Evolutionary conservation across 2,888 invertebrate species (phyloP), one percentile per base, ranked within the genome.

Genomic region (Ptilodon capucinus): DNA sequence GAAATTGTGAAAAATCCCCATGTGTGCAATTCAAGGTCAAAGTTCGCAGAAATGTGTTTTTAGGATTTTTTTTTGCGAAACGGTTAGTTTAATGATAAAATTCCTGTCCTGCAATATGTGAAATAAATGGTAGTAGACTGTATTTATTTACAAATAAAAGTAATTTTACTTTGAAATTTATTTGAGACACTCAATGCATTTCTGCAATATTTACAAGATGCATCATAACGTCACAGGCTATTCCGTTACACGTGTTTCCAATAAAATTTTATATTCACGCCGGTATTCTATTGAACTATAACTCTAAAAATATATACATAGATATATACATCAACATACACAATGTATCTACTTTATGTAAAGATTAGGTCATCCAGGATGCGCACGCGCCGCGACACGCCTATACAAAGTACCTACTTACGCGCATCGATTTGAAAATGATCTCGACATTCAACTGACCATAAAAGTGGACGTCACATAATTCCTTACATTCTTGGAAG

Each of bases 231-330:
- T 81, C 74, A 79, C 64, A 54, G 64, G 57, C 67, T 63, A 73
- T 82, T 71, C 78, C 62, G 51, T 71, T 86, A 82, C 87, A 88
- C 89, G 89, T 88, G 89, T 86, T 79, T 67, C 68, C 66, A 79
- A 89, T 89, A 87, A 89, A 87, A 77, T 71, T 86, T 86, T 85
- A 86, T 87, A 85, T 76, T 76, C 79, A 80, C 80, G 81, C 82
- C 70, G 79, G 71, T 70, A 76, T 81, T 81, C 74, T 78, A 74
- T 79, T 73, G 77, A 76, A 76, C 78, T 68, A 83, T 86, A 87
- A 86, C 79, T 84, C 76, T 81, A 68, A 79, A 81, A 80, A 73
- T 81, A 83, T 84, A 86, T 84, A 86, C 80, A 79, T 84, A 64
- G 36, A n/a, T n/a, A n/a, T n/a, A 60, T 57, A 57, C 52, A 68